phyloP scores from a whole-genome alignment of 2,797 vertebrate species.

The Prionace glauca region DNA sequence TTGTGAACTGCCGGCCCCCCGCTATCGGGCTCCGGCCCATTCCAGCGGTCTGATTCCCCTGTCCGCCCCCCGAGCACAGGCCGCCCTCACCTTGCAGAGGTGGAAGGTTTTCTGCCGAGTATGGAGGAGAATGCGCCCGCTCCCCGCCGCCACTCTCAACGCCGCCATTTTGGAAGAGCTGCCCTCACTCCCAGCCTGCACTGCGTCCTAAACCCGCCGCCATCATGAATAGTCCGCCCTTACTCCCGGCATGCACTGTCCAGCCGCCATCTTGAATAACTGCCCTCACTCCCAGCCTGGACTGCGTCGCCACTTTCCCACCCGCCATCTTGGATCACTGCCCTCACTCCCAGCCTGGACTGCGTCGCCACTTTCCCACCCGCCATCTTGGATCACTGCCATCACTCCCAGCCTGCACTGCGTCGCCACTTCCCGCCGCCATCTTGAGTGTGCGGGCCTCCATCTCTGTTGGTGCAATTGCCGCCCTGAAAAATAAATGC shows the following conservation, averaged over 20 bases:
- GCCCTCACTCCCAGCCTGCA: not conserved
- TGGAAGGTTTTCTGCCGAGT: not conserved
- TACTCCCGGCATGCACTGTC: too few species aligned
- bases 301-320: not conserved
- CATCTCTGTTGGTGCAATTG: not conserved
- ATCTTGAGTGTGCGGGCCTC: not conserved
- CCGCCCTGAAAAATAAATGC: not conserved
- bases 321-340: not conserved
- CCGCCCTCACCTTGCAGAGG: not conserved
- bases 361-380: too few species aligned
- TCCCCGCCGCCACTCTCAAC: conserved; percentile 4
- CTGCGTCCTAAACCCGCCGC: not conserved
- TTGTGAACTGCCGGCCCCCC: not conserved
- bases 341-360: conserved; percentile 22
- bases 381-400: not conserved
- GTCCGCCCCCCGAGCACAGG: not conserved
- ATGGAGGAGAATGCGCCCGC: conserved; percentile 15
- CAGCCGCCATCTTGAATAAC: not conserved
- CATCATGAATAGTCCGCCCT: too few species aligned
- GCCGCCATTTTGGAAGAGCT: not conserved
- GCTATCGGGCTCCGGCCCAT: too few species aligned
- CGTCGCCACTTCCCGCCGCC: not conserved
- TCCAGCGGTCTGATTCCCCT: not conserved
- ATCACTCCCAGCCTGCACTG: not conserved
- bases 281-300: not conserved